Evolutionary conservation across 2,797 vertebrate species (phyloP).

Genomic region (Iguana delicatissima): DNA sequence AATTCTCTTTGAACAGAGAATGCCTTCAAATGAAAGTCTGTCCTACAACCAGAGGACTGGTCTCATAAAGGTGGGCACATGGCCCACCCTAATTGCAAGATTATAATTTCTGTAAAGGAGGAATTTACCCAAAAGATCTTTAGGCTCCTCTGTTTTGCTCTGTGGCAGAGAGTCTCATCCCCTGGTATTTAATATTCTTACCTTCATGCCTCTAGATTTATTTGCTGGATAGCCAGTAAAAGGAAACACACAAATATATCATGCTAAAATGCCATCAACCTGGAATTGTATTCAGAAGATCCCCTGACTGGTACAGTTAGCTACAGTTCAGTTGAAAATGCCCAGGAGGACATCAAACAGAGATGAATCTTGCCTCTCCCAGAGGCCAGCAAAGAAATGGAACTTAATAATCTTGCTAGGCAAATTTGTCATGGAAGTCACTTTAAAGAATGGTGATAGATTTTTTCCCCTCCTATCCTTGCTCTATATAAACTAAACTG

Average conservation of each 20-base stretch:
- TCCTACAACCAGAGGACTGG: too few species aligned
- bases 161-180: not conserved
- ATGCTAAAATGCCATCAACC: not conserved
- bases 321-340: slow-evolving; percentile 38
- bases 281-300: slow-evolving; percentile 6
- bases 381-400: slow-evolving; percentile 48
- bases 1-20: too few species aligned
- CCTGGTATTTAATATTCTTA: slow-evolving; percentile 4
- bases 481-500: slow-evolving; percentile 16
- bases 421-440: slow-evolving; percentile 45
- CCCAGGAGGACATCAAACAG: slow-evolving; percentile 35
- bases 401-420: slow-evolving; percentile 41
- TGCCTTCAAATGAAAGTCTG: too few species aligned
- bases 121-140: slow-evolving; percentile 1
- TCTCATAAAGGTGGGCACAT: too few species aligned
- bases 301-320: not conserved
- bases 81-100: not conserved
- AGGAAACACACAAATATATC: not conserved
- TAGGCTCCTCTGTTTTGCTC: not conserved
- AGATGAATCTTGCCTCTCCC: slow-evolving; percentile 44
- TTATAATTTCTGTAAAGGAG: not conserved
- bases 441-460: slow-evolving; percentile 26
- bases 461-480: not conserved
- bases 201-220: slow-evolving; percentile 36
- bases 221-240: not conserved